These are phyloP conservation scores for Gallinago stenura DNA, from an alignment of 2,797 vertebrate genomes.

Conservation along the genomic window DNA sequence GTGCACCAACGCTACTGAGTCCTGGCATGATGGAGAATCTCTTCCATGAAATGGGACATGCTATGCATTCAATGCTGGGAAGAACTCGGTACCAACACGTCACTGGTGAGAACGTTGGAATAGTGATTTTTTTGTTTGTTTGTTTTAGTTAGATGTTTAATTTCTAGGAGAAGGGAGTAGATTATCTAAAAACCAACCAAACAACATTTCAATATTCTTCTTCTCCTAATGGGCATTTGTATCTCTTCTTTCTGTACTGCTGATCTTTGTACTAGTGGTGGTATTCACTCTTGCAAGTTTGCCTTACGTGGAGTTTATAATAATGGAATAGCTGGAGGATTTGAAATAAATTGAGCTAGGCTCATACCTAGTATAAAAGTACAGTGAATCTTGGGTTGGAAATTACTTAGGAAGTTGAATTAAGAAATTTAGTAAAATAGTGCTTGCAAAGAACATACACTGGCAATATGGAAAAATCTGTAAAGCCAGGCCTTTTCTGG, in stretches of 20 bases:
- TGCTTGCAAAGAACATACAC: neutral
- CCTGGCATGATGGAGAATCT: constrained; percentile 99
- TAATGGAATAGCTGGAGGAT: neutral
- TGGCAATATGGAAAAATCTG: neutral
- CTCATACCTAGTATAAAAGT: neutral
- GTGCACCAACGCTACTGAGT: constrained; percentile 87
- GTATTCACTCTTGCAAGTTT: neutral
- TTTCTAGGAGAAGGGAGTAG: neutral
- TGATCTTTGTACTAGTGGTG: neutral
- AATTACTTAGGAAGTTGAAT: neutral
- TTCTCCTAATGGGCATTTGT: neutral
- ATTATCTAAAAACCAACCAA: neutral
- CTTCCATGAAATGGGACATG: constrained; percentile 99
- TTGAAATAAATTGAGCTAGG: neutral
- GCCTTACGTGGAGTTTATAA: neutral
- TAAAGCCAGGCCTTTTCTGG: neutral
- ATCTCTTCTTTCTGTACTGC: neutral
- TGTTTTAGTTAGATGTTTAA: neutral
- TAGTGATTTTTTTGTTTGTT: neutral
- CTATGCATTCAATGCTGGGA: constrained; percentile 99
- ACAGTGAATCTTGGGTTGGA: neutral
- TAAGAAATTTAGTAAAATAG: neutral
- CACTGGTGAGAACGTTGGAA: constrained; percentile 83
- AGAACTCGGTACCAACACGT: constrained; percentile 96
- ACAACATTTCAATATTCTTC: neutral